Base-by-base conservation (phyloP, 2,113 vertebrate genomes). In the Rattus rattus region DNA sequence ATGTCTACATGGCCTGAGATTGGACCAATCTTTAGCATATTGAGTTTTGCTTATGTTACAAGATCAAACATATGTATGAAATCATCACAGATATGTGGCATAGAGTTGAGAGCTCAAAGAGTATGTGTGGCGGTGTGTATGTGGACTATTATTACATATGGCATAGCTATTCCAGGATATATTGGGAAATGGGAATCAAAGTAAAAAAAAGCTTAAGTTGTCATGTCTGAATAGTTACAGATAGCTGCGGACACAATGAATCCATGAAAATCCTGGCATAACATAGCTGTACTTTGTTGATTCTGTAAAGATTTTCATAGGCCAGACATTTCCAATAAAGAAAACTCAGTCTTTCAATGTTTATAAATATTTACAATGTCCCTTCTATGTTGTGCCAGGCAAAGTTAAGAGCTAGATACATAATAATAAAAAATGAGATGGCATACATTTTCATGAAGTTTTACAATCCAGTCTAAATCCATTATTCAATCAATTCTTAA, bases 401-500 rank as follows among this genome's bases (percentile, higher is more conserved):
- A 77, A 11, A 61, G 56, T 87, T 93, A 79, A 63, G 39, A 81
- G 13, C 12, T 77, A 47, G 65, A 7, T n/a, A 69, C 17, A 92
- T 1, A 85, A 47, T 30, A 85, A 36, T 39, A 88, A 72, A 54
- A 88, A 91, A 76, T 85, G 20, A 94, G 91, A 89, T 84, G 83
- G 10, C 9, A 52, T 65, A 92, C 91, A 88, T 91, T 73, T 52
- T 47, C 26, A 85, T 65, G 33, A 16, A 96, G 83, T 92, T 94
- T 93, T 93, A 54, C 28, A 88, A n/a, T 61, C 2, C 17, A 63
- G 16, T 90, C 14, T 63, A 95, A 95, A 83, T 95, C 54, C 89
- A 91, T 94, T 73, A 94, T 92, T 81, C 87, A 91, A 93, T 94
- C 59, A 94, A 47, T 95, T 86, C 59, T 88, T 94, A 95, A 91